These are phyloP conservation scores for Nemotelus pantherinus DNA, from an alignment of 2,888 invertebrate genomes.

Conservation along the genomic window DNA sequence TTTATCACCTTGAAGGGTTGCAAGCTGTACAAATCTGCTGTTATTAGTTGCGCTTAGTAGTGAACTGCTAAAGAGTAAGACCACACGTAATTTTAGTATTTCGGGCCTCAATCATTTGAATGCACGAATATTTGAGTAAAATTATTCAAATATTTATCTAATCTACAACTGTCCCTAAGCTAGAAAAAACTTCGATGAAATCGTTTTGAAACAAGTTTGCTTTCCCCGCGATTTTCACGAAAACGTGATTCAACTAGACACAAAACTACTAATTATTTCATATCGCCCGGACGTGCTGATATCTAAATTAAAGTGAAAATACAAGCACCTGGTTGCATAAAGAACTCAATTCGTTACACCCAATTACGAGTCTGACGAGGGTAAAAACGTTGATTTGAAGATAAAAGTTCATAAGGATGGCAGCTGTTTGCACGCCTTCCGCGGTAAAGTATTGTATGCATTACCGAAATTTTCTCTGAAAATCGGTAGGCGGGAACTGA, in stretches of 20 bases:
- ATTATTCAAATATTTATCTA: too few relatives aligned
- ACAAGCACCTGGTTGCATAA: neutral
- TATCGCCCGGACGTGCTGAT: neutral
- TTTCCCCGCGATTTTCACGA: neutral
- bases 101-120: too few relatives aligned
- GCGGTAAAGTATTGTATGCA: neutral
- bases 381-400: conserved; percentile 5
- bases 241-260: neutral
- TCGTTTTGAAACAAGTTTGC: too few relatives aligned
- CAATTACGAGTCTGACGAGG: conserved; percentile 36
- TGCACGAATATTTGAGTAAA: too few relatives aligned
- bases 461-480: conserved; percentile 15
- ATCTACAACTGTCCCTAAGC: too few relatives aligned
- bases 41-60: too few relatives aligned
- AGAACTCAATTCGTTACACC: conserved; percentile 10
- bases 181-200: too few relatives aligned
- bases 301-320: conserved; percentile 23
- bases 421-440: conserved; percentile 21
- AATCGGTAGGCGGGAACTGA: conserved; percentile 21
- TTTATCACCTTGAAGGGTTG: conserved; percentile 34
- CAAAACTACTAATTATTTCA: conserved; percentile 12
- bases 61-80: too few relatives aligned
- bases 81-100: too few relatives aligned
- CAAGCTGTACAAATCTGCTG: neutral
- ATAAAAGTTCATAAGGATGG: conserved; percentile 3